These are phyloP conservation scores for Episyrphus balteatus DNA, from an alignment of 1,140 invertebrate species.

Conservation along the genomic window DNA sequence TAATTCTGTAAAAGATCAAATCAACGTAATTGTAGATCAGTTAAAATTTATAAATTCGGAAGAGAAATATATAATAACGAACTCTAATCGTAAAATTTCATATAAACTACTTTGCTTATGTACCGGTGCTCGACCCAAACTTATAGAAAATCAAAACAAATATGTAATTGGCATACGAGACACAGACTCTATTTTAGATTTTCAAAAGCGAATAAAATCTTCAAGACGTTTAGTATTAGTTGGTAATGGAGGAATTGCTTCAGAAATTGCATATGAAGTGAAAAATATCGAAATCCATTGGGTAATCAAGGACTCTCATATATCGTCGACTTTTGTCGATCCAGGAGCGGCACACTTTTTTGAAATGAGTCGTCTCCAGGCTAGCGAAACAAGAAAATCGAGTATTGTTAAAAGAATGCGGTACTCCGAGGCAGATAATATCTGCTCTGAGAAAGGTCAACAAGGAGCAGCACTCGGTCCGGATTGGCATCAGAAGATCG, in stretches of 20 bases:
- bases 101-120: constrained; percentile 86
- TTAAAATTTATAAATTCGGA: constrained; percentile 45
- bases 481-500: constrained; percentile 76
- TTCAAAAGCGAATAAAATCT: constrained; percentile 56
- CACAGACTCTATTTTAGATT: constrained; percentile 82
- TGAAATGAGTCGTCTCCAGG: background rate
- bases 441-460: constrained; percentile 25
- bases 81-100: constrained; percentile 45
- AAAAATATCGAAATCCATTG: constrained; percentile 77
- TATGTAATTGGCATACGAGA: constrained; percentile 82
- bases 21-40: constrained; percentile 55
- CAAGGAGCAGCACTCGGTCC: constrained; percentile 83
- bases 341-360: constrained; percentile 93
- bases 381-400: constrained; percentile 9
- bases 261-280: constrained; percentile 85
- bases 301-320: constrained; percentile 87
- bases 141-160: constrained; percentile 53
- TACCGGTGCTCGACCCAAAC: constrained; percentile 73
- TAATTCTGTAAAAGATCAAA: constrained; percentile 22
- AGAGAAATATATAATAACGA: constrained; percentile 39
- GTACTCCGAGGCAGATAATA: constrained; percentile 44
- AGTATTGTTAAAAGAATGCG: constrained; percentile 53
- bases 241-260: constrained; percentile 97
- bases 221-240: constrained; percentile 69
- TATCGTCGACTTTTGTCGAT: constrained; percentile 89